Conservation (phyloP, 2,113 vertebrate species). For the Mesoclemmys tuberculata region DNA sequence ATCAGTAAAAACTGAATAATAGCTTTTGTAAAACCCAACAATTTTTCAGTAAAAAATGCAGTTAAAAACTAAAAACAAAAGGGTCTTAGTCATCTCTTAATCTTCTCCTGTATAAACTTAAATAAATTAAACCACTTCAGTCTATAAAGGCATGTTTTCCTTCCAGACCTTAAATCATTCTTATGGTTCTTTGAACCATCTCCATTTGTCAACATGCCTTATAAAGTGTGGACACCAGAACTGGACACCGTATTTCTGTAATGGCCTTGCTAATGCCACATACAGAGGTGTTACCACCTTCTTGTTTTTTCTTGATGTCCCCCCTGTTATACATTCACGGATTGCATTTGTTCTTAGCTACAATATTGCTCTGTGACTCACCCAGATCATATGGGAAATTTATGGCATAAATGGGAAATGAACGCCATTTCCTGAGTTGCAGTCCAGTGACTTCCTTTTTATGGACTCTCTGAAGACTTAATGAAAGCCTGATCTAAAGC, state of each 20-base stretch:
- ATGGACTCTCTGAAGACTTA: conserved; percentile 31
- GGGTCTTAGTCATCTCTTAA: neutral
- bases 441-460: neutral
- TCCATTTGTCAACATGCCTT: too few relatives aligned
- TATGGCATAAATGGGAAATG: conserved; percentile 25
- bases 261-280: neutral
- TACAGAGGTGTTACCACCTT: neutral
- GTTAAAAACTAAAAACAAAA: too few relatives aligned
- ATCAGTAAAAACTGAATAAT: too few relatives aligned
- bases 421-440: conserved; percentile 25
- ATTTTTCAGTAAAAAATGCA: too few relatives aligned
- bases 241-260: neutral
- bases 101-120: neutral
- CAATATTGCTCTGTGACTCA: neutral
- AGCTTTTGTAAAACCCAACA: too few relatives aligned
- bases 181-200: too few relatives aligned
- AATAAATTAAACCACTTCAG: neutral
- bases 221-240: too few relatives aligned
- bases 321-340: neutral
- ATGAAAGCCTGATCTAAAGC: conserved; percentile 13
- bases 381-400: neutral
- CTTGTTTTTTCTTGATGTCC: neutral
- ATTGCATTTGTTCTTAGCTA: neutral
- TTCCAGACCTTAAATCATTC: too few relatives aligned
- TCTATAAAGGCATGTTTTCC: neutral